Evolutionary conservation across 2,113 vertebrate genomes (phyloP).

Genomic region (Anoura caudifer): DNA sequence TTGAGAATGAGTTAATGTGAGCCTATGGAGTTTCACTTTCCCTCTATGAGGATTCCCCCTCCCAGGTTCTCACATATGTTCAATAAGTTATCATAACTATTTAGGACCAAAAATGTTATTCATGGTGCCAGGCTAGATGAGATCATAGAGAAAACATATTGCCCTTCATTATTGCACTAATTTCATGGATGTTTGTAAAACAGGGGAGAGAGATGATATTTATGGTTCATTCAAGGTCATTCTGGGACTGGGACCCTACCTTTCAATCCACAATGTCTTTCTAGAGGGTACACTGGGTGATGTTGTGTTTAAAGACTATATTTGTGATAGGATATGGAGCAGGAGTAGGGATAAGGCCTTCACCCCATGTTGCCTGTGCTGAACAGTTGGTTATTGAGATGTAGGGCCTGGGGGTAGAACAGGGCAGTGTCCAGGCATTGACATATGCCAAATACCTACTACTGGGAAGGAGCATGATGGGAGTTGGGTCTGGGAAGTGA

Average conservation of each 20-base stretch:
- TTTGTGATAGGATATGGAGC: too few species aligned
- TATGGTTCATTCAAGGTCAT: neutral
- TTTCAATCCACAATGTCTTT: neutral
- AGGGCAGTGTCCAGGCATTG: neutral
- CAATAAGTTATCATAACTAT: neutral
- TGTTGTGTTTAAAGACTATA: neutral
- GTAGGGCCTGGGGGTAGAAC: rapidly evolving
- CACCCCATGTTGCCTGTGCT: neutral
- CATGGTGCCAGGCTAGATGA: neutral
- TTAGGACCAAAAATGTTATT: neutral
- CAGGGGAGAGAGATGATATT: neutral
- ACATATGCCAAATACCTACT: rapidly evolving
- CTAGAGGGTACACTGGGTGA: neutral
- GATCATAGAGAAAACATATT: neutral
- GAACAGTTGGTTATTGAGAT: neutral
- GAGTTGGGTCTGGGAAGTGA: neutral
- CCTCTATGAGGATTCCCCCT: rapidly evolving
- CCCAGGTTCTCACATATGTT: neutral
- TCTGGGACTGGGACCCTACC: neutral
- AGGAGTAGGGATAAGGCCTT: neutral
- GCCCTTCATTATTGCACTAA: neutral
- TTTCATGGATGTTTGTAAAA: neutral
- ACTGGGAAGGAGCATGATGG: too few species aligned
- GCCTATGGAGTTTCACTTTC: neutral
- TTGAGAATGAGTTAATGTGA: neutral